Base-by-base conservation (phyloP, 2,888 invertebrate genomes). In the Parasteatoda lunata region DNA sequence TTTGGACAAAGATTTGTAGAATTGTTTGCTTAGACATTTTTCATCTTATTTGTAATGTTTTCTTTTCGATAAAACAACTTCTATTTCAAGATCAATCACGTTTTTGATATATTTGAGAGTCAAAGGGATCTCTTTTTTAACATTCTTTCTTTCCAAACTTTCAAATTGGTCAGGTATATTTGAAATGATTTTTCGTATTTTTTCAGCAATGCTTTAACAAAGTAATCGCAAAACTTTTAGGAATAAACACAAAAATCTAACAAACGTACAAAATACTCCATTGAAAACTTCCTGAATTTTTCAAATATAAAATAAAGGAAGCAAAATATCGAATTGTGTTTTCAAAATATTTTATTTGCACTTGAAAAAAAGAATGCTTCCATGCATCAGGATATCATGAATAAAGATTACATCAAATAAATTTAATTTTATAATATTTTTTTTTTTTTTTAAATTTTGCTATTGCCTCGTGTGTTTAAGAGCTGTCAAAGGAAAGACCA, bases 11-110 rank as follows among this genome's bases (percentile, higher is more conserved):
- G 75, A 82, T 75, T 82, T 82, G 82, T 76, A 68, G 76, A 82
- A 82, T 82, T 82, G 76, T 82, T 82, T 82, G 76, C 76, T 30
- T 82, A 69, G 69, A 64, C 66, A 49, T 76, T 76, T 73, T 69
- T 76, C 65, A 72, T 72, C 45, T 72, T 52, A 65, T 64, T 59
- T 76, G 49, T 81, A 54, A 51, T 51, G 66, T 15, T 81, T 15
- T 54, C n/a, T n/a, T 15, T 45, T 68, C 30, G 45, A 70, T n/a
- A 11, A 49, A 30, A 66, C 45, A 49, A 65, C 49, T 81, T 75
- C 64, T 65, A 64, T 15, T 71, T 30, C 49, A 15, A 70, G 70
- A 66, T 64, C 54, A 68, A 82, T 82, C 82, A 82, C 82, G 82
- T 82, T 64, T 59, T 52, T 82, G 49, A 82, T 82, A 76, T 75